These are phyloP conservation scores for Drosophila novamexicana DNA, from an alignment of 1,140 invertebrate genomes.

Conservation along the genomic window DNA sequence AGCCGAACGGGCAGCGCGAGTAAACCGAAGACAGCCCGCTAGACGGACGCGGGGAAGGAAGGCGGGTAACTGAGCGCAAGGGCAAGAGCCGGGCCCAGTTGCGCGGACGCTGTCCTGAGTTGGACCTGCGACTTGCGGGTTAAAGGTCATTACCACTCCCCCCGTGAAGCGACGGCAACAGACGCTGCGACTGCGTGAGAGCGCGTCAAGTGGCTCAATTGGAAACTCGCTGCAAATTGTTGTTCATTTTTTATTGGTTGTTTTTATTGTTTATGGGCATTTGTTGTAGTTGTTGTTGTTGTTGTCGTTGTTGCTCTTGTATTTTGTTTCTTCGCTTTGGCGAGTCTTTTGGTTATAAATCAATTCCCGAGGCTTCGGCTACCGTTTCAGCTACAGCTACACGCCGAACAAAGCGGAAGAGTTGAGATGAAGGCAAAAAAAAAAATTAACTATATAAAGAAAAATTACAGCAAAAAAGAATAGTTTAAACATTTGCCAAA, in stretches of 20 bases:
- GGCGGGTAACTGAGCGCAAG: neutral
- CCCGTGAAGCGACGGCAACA: neutral
- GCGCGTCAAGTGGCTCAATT: constrained; percentile 78
- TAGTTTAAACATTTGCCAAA: neutral
- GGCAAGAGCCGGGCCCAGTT: neutral
- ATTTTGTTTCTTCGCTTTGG: constrained; percentile 47
- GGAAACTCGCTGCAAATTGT: constrained; percentile 50
- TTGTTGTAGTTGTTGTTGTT: constrained; percentile 20
- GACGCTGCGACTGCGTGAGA: constrained; percentile 50
- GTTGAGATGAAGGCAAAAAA: constrained; percentile 1
- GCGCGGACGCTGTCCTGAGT: constrained; percentile 13
- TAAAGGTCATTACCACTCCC: constrained; percentile 73
- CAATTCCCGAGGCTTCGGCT: constrained; percentile 66
- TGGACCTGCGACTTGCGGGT: constrained; percentile 47
- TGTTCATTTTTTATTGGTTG: constrained; percentile 36
- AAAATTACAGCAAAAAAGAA: neutral
- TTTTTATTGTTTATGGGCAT: constrained; percentile 40
- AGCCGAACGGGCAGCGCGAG: constrained; percentile 52
- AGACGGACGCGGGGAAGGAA: neutral
- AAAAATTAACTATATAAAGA: constrained; percentile 13
- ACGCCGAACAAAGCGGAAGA: constrained; percentile 13
- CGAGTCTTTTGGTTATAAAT: constrained; percentile 74
- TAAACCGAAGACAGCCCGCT: constrained; percentile 8
- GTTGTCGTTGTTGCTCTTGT: constrained; percentile 14
- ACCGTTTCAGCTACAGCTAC: constrained; percentile 53